Base-by-base conservation (phyloP, 2,113 vertebrate genomes). In the Actenoides lindsayi region DNA sequence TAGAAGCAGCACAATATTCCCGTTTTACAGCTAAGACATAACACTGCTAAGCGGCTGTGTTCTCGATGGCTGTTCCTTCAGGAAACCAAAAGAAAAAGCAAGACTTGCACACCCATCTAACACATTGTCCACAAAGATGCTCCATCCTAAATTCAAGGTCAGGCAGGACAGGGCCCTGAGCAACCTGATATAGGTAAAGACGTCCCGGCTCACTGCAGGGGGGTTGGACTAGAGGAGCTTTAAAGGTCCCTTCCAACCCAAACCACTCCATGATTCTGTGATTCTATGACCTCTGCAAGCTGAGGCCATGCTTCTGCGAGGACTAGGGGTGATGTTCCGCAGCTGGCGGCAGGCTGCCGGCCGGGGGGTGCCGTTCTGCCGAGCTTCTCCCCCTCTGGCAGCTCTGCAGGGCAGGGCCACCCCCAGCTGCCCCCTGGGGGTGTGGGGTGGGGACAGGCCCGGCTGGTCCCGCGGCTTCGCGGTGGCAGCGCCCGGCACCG, bases 261-360 rank as follows among this genome's bases (percentile, higher is more conserved):
- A 60, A 60, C n/a, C 33, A 31, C 30, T 30, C 53, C 30, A 54
- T 57, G 31, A 33, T 21, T 35, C 59, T 24, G 48, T 48, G 20
- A n/a, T 59, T 59, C 31, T 11, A 60, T 24, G 59, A 60, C 24
- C 59, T 60, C 35, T 37, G n/a, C 59, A 24, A 16, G n/a, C 63
- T 25, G 33, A 77, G 35, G 3, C 11, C 23, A 14, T 57, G 4
- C 13, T 75, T 57, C 83, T 51, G 19, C 7, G 5, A 65, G 24
- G 20, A 5, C 9, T 48, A 30, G 18, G 27, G 15, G 4, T 0
- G 6, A 50, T 44, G 17, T 5, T 44, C 10, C 1, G 6, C 16
- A 16, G 13, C 6, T 0, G 0, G 24, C 9, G 30, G 51, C 9
- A 28, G 59, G 15, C 28, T 48, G 23, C 33, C 2, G 15, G 5